Evolutionary conservation across 1,140 invertebrate genomes (phyloP).

Genomic region (Drosophila lowei): DNA sequence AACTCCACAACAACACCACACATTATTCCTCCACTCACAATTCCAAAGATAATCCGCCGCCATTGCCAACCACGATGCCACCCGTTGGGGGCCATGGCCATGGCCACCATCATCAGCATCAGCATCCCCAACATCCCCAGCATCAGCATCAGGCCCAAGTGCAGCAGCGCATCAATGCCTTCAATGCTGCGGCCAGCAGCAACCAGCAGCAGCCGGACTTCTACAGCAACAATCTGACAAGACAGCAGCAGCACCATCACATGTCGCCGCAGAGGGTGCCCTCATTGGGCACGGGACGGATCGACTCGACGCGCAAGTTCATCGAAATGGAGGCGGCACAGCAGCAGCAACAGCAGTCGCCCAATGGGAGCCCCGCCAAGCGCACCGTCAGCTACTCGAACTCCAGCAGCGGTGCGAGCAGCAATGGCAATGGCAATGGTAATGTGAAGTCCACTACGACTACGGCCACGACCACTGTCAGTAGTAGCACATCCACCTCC

Average conservation of each 20-base stretch:
- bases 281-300: conserved; percentile 44
- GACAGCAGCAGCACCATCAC: conserved; percentile 39
- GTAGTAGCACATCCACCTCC: conserved; percentile 32
- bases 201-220: conserved; percentile 47
- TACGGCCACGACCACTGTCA: conserved; percentile 45
- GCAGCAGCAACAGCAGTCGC: conserved; percentile 3
- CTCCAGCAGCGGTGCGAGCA: conserved; percentile 69
- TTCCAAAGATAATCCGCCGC: conserved; percentile 78
- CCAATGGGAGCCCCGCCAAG: conserved; percentile 35
- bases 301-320: conserved; percentile 69
- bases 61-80: conserved; percentile 82
- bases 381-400: conserved; percentile 52
- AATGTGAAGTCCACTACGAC: conserved; percentile 55
- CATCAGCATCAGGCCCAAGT: conserved; percentile 70
- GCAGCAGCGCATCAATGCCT: conserved; percentile 79
- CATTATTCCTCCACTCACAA: conserved; percentile 38
- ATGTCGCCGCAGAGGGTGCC: conserved; percentile 54
- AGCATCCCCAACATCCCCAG: conserved; percentile 55
- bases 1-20: conserved; percentile 21
- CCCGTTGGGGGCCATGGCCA: conserved; percentile 62
- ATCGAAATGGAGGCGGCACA: conserved; percentile 69
- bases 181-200: conserved; percentile 71
- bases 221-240: conserved; percentile 58
- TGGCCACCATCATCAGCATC: conserved; percentile 46
- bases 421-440: conserved; percentile 76